Evolutionary conservation across 53 echinoderm and acorn worm species (phyloP).

Genomic region (Mesocentrotus franciscanus): DNA sequence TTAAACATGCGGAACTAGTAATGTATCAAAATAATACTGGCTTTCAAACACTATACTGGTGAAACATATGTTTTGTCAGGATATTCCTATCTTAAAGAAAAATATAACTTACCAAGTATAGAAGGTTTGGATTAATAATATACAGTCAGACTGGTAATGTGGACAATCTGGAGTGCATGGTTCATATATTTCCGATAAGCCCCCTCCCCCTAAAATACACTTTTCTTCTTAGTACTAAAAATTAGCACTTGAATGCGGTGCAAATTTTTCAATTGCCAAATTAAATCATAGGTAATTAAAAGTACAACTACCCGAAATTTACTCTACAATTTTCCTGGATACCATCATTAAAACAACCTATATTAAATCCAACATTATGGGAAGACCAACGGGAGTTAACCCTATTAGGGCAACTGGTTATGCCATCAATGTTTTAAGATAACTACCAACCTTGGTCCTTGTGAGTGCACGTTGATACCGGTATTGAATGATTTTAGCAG

Average conservation of each 20-base stretch:
- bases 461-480: not conserved
- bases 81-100: too few species aligned
- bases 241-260: not conserved
- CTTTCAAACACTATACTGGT: too few species aligned
- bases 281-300: not conserved
- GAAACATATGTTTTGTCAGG: too few species aligned
- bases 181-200: too few species aligned
- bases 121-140: too few species aligned
- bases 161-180: too few species aligned
- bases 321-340: not conserved
- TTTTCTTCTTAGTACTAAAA: too few species aligned
- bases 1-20: too few species aligned
- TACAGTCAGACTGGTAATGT: too few species aligned
- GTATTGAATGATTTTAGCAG: slow-evolving; percentile 29
- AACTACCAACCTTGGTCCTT: slow-evolving; percentile 20
- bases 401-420: slow-evolving; percentile 39
- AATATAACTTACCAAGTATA: too few species aligned
- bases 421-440: slow-evolving; percentile 43
- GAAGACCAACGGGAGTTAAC: not conserved
- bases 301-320: slow-evolving; percentile 14
- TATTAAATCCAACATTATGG: not conserved
- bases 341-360: not conserved
- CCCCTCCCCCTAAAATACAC: too few species aligned
- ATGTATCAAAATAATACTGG: too few species aligned
- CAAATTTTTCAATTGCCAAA: not conserved